Conservation (phyloP, 2,888 invertebrate species). For the Cheilosia scutellata region DNA sequence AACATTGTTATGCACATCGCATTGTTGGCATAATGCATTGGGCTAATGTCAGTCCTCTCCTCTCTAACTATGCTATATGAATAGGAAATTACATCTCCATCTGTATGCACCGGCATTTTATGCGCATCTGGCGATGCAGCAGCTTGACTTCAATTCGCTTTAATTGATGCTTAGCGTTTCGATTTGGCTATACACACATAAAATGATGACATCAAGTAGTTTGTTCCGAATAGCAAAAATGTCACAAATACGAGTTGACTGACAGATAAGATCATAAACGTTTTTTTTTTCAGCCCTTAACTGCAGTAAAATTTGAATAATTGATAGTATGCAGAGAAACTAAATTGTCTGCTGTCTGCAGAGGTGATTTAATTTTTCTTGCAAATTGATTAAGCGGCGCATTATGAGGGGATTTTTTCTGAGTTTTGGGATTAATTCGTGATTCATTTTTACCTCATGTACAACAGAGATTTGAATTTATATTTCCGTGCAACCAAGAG, state of each 20-base stretch:
- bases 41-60: conserved; percentile 38
- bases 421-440: no score
- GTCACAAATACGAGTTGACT: conserved; percentile 16
- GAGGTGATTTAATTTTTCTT: conserved; percentile 15
- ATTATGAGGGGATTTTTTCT: neutral
- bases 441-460: no score
- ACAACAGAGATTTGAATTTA: no score
- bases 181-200: conserved; percentile 45
- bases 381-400: neutral
- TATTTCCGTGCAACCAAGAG: no score
- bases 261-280: conserved; percentile 21
- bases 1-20: conserved; percentile 36
- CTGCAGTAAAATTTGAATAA: conserved; percentile 41
- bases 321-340: conserved; percentile 15
- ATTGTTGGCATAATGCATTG: conserved; percentile 32
- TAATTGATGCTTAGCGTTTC: conserved; percentile 65
- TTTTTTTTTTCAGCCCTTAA: conserved; percentile 25
- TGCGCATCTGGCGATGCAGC: conserved; percentile 50
- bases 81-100: conserved; percentile 63
- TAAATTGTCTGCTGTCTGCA: neutral
- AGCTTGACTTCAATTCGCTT: conserved; percentile 49
- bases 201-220: conserved; percentile 59
- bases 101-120: conserved; percentile 34
- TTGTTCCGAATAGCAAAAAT: conserved; percentile 33
- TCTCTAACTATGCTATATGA: conserved; percentile 30